A percentile compares a stretch with the other conserved stretches of the same genome.
phyloP scores from a whole-genome alignment of 2,797 vertebrate genomes.

The Artibeus jamaicensis region DNA sequence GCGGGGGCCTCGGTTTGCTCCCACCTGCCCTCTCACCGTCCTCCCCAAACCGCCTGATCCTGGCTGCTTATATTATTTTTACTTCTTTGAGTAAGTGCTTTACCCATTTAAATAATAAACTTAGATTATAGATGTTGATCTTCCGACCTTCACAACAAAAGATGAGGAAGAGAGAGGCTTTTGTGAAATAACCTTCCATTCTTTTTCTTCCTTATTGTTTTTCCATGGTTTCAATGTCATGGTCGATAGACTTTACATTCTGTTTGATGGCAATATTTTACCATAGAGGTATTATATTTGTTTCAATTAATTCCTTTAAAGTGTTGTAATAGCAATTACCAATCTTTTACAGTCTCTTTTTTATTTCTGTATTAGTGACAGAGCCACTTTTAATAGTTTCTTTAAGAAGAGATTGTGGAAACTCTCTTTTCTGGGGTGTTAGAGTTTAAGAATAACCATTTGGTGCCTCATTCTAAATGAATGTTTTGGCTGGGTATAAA shows the following conservation, averaged over 20 bases:
- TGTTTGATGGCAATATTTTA: not conserved
- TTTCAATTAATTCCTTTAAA: not conserved
- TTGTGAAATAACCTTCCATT: not conserved
- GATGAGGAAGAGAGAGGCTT: not conserved
- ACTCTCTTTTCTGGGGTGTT: not conserved
- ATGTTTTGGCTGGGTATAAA: constrained; percentile 24
- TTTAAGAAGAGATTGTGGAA: not conserved
- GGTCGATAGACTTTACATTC: not conserved
- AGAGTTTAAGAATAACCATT: not conserved
- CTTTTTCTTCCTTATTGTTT: not conserved
- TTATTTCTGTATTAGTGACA: not conserved
- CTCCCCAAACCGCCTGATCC: not conserved
- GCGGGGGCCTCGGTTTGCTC: not conserved
- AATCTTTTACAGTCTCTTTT: not conserved
- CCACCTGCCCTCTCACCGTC: not conserved
- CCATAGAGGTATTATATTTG: not conserved
- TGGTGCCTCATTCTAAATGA: not conserved
- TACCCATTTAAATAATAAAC: not conserved
- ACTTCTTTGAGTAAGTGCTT: not conserved
- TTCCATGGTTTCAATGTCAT: not conserved
- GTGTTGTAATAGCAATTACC: not conserved
- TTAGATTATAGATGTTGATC: not conserved
- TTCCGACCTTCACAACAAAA: not conserved
- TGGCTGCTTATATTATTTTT: not conserved
- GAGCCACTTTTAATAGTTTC: not conserved